Evolutionary conservation across 2,113 vertebrate species (phyloP), one percentile per base, ranked within the genome.

Genomic region (Pelecanoides urinatrix): DNA sequence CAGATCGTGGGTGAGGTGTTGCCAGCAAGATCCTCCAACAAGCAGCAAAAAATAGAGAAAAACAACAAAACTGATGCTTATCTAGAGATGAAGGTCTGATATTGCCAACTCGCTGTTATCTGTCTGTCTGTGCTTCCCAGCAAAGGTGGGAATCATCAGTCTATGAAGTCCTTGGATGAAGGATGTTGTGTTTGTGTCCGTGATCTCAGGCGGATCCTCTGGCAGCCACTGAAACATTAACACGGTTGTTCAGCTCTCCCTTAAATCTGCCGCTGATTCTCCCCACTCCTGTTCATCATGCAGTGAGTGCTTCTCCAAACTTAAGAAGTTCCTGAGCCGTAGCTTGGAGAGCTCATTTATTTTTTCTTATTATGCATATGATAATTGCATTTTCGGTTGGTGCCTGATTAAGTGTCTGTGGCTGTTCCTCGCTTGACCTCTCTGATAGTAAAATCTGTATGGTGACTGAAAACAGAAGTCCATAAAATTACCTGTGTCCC

Each of bases 351-450:
- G 13, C 13, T 59, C n/a, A 16, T 63, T 76, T 14, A 11, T 59
- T 47, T 45, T 10, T 26, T 85, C 18, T 18, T 55, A 36, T 44
- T 62, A 38, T 16, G 40, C 44, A 30, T 94, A 65, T 49, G 53
- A 61, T 49, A 21, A 92, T 36, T 94, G 79, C 30, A 16, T 94
- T 95, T 95, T 93, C 75, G 6, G 50, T 76, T 83, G 67, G 29
- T 27, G 78, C 61, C 72, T 32, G 85, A 94, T 96, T 77, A 86
- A 91, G 55, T 13, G 38, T 78, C 80, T 62, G 68, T 10, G 71
- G 40, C 74, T 97, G 95, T 44, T 96, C 92, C 75, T 78, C 5
- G 1, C 70, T 96, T 96, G 94, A 96, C 94, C 88, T 95, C 96
- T 93, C 87, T 4, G 11, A 66, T 25, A 70, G 94, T 97, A 97